Conservation (phyloP, 2,797 vertebrate genomes). For the Clarias pachynema region DNA sequence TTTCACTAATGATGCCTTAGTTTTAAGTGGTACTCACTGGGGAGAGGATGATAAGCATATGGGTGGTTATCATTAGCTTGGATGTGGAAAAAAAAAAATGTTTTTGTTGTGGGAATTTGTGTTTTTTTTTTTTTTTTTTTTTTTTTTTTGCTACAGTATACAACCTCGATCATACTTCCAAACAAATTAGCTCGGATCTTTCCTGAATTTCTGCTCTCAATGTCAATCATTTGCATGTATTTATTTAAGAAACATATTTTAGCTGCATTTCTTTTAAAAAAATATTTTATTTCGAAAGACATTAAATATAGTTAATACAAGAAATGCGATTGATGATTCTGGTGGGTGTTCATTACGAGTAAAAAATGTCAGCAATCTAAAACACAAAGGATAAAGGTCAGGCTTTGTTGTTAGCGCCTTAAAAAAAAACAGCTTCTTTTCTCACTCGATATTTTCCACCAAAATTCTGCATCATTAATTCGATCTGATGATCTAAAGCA, state of each 20-base stretch:
- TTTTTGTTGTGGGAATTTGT: conserved; percentile 18
- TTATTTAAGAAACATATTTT: neutral
- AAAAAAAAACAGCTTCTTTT: neutral
- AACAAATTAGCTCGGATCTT: neutral
- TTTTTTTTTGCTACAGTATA: conserved; percentile 8
- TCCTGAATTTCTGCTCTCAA: neutral
- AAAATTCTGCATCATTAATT: neutral
- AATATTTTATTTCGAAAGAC: too few relatives aligned
- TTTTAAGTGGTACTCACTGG: conserved; percentile 30
- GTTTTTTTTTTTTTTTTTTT: neutral
- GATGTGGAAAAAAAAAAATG: neutral
- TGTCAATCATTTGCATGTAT: neutral
- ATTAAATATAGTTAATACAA: too few relatives aligned
- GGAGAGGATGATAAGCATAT: conserved; percentile 41
- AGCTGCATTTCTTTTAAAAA: neutral
- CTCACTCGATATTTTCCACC: neutral
- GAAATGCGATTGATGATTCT: neutral
- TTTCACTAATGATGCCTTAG: conserved; percentile 39
- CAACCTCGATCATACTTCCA: conserved; percentile 21
- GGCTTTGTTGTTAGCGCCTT: neutral
- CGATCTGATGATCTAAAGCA: too few relatives aligned
- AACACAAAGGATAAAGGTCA: neutral
- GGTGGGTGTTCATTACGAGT: neutral
- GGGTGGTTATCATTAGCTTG: conserved; percentile 39
- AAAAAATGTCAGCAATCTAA: neutral